Conservation (phyloP, 2,797 vertebrate species). For the Gobionotothen gibberifrons region DNA sequence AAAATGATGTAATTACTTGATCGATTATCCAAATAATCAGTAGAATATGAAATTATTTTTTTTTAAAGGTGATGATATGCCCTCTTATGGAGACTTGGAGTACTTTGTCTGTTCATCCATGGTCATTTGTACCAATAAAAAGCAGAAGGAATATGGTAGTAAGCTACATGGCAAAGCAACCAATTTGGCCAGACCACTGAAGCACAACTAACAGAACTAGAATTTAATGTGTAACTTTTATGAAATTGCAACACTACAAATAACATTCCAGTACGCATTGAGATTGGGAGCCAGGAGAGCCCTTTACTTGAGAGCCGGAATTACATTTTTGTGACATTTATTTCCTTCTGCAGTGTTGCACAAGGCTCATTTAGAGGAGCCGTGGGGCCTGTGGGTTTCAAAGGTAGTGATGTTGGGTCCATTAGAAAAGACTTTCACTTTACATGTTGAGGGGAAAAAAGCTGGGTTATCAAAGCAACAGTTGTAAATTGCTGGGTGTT, state of each 20-base stretch:
- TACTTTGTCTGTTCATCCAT: slow-evolving; percentile 25
- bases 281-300: slow-evolving; percentile 73
- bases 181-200: slow-evolving; percentile 34
- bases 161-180: slow-evolving; percentile 38
- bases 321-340: slow-evolving; percentile 83
- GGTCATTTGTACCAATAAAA: slow-evolving; percentile 8
- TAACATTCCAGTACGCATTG: slow-evolving; percentile 64
- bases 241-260: slow-evolving; percentile 54
- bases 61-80: not conserved
- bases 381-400: slow-evolving; percentile 79
- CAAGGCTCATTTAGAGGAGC: slow-evolving; percentile 73
- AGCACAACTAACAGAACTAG: slow-evolving; percentile 45
- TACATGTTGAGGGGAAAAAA: slow-evolving; percentile 63
- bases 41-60: not conserved
- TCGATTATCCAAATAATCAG: not conserved
- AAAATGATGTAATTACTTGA: not conserved
- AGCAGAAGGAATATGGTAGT: slow-evolving; percentile 14
- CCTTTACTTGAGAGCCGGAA: slow-evolving; percentile 76
- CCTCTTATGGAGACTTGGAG: not conserved
- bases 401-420: slow-evolving; percentile 67
- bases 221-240: slow-evolving; percentile 59
- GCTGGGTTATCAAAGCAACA: slow-evolving; percentile 65
- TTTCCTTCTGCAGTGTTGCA: slow-evolving; percentile 71
- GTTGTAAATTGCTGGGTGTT: slow-evolving; percentile 74
- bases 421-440: slow-evolving; percentile 81